Evolutionary conservation across 2,888 invertebrate genomes (phyloP), one percentile per base, ranked within the genome.

Genomic region (Herminia tarsipennalis): DNA sequence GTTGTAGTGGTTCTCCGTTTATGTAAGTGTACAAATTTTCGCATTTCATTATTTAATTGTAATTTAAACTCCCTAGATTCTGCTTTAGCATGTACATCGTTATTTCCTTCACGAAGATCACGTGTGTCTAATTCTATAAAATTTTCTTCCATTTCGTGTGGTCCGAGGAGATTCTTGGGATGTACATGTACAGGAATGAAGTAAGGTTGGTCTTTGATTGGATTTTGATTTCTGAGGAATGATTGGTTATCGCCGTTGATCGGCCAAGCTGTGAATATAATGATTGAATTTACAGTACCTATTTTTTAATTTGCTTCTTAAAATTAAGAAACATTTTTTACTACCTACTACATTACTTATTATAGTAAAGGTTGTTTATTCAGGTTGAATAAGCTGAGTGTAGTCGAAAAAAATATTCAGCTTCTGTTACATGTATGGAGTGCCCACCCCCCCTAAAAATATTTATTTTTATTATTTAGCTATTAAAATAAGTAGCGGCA

Each of bases 131-230:
- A 8, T 39, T 30, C 39, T 30, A 39, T 24, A 1, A 24, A 25
- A 12, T 28, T 22, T 13, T 36, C 33, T 3, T 69, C 62, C 1
- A 39, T 42, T 8, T 45, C 34, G 21, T 80, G 76, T 0, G 78
- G 78, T 10, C 78, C 82, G 5, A 70, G 69, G 13, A 70, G 69
- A 44, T 86, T 85, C 6, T 67, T 40, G 3, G 84, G 66, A 36
- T 70, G 74, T 37, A 71, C 66, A 17, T 75, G 70, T 5, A 70
- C 38, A 0, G 76, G 76, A 1, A 70, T 56, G 5, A 77, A 79
- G 24, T 76, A 61, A 0, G 80, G 76, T 12, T 77, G 66, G 2
- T 79, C 75, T 27, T n/a, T 13, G 1, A 34, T 14, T 0, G 32
- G 8, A 5, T 35, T 18, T 5, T 33, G 5, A 0, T 22, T 25